Base-by-base conservation (phyloP, 1,140 invertebrate genomes). In the Bombus superbus region DNA sequence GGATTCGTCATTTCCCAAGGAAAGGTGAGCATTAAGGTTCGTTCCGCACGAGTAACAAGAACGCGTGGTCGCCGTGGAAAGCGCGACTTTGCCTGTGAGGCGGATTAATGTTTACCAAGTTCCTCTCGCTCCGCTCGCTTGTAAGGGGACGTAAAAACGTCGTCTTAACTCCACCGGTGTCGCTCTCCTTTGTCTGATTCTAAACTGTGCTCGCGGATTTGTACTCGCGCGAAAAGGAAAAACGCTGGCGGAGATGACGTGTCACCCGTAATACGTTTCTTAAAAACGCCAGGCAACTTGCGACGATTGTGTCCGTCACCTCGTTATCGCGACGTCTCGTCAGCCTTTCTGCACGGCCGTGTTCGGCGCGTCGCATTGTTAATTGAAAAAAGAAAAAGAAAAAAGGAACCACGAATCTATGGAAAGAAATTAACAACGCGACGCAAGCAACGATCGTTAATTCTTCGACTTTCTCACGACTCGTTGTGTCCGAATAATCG, bases 351-450 rank as follows among this genome's bases (percentile, higher is more conserved):
- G 22, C 6, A 9, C 38, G 38, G n/a, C 38, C 2, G 28, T 35
- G 47, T 81, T 72, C 66, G 72, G 74, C 53, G 69, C 80, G 68
- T 44, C 80, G 38, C 42, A 82, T 82, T 82, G 81, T 82, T 53
- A n/a, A 6, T 22, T 10, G 13, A 28, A n/a, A 62, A 62, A n/a
- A 4, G 5, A 22, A 22, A 8, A 44, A 8, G 8, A 22, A 8
- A 5, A 15, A 3, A 38, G 3, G 2, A 38, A 38, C 18, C 35
- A 44, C 1, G 59, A 71, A 71, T 59, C 40, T 28, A 15, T 44
- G 42, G 59, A 32, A 66, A 40, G 35, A 53, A 86, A 88, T 86
- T 79, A 82, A 86, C 69, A 71, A 38, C 62, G 81, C 28, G 59
- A 62, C 28, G 59, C 25, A 4, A 3, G 9, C 9, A 81, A 35